A percentile compares a stretch with the other conserved stretches of the same genome.
Conservation (phyloP, 2,113 vertebrate genomes). For the Syngnathoides biaculeatus region DNA sequence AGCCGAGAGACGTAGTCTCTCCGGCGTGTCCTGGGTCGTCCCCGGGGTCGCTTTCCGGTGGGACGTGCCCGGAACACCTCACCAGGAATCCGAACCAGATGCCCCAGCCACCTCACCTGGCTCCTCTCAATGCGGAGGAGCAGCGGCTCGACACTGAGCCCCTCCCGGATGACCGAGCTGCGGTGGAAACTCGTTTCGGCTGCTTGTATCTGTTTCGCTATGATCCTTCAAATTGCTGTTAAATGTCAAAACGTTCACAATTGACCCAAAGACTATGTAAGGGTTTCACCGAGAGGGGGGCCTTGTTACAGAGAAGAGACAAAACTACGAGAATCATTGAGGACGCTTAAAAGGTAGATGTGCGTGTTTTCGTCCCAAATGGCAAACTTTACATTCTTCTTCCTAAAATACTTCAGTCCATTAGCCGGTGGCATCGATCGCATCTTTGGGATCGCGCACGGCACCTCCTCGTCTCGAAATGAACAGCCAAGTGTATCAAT, state of each 20-base stretch:
- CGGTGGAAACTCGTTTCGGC: too few species aligned
- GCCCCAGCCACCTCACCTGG: too few species aligned
- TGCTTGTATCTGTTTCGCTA: too few species aligned
- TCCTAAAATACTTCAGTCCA: conserved; percentile 17
- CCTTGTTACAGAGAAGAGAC: background rate
- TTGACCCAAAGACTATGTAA: background rate
- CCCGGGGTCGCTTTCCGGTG: too few species aligned
- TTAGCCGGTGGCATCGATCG: conserved; percentile 16
- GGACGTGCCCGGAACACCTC: too few species aligned
- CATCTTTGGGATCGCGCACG: background rate
- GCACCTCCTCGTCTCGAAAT: background rate
- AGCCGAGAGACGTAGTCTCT: too few species aligned
- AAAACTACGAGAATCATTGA: background rate
- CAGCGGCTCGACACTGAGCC: too few species aligned
- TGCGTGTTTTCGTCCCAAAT: conserved; percentile 23
- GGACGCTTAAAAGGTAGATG: conserved; percentile 17
- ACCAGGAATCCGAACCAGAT: too few species aligned
- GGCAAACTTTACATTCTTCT: conserved; percentile 36
- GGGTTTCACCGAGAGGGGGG: background rate
- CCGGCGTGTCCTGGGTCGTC: too few species aligned
- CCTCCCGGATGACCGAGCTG: too few species aligned
- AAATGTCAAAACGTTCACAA: background rate
- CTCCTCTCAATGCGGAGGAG: too few species aligned
- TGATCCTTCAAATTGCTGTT: background rate
- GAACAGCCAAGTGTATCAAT: background rate